Percentiles rank a stretch among this genome's conserved stretches.
phyloP scores from a whole-genome alignment of 2,888 invertebrate genomes.

The Drosophila cognata region DNA sequence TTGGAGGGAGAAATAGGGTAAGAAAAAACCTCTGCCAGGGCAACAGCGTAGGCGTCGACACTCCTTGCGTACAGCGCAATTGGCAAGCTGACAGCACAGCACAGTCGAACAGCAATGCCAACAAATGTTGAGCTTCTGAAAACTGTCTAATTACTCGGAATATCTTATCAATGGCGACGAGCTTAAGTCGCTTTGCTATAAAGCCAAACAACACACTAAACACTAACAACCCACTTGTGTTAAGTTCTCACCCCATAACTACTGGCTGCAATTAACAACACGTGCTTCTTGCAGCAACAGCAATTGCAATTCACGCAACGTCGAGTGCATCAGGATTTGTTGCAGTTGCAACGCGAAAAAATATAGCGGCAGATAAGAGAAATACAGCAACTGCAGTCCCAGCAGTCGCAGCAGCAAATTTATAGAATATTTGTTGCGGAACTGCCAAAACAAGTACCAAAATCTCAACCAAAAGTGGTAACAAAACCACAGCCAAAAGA shows the following conservation, averaged over 20 bases:
- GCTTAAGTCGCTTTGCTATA: constrained; percentile 8
- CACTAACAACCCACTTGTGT: constrained; percentile 1
- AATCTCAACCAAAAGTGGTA: not conserved
- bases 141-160: constrained; percentile 54
- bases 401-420: not conserved
- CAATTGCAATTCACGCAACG: not conserved
- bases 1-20: constrained; percentile 6
- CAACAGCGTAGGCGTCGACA: constrained; percentile 18
- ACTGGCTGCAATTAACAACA: constrained; percentile 20
- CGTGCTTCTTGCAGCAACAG: not conserved
- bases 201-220: constrained; percentile 21
- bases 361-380: constrained; percentile 1
- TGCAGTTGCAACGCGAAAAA: not conserved
- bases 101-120: constrained; percentile 37
- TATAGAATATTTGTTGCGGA: constrained; percentile 6
- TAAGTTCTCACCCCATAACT: constrained; percentile 7
- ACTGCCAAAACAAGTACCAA: not conserved
- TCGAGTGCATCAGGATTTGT: not conserved
- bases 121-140: constrained; percentile 5
- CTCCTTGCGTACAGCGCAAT: constrained; percentile 37
- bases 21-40: constrained; percentile 37
- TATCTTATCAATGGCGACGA: constrained; percentile 39
- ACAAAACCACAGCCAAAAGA: not conserved
- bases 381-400: not conserved
- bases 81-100: constrained; percentile 59